Evolutionary conservation across 2,113 vertebrate species (phyloP).

Genomic region (Hypanus sabinus): DNA sequence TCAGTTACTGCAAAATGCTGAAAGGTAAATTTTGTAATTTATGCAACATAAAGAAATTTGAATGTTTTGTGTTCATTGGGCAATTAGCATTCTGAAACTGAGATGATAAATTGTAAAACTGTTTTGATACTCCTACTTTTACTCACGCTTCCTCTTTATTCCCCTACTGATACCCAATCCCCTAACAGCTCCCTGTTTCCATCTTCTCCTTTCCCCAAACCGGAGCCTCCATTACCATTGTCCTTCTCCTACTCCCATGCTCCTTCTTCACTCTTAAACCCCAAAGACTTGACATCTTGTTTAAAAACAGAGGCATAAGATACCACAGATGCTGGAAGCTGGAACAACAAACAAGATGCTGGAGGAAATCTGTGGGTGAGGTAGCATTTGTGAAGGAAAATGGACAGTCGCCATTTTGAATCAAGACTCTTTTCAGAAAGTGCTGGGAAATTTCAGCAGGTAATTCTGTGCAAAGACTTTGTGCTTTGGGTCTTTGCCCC

Average conservation of each 20-base stretch:
- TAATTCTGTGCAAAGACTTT: no score
- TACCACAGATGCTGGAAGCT: no score
- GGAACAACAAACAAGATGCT: no score
- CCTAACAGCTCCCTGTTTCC: background rate
- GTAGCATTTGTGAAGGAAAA: no score
- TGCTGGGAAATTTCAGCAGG: no score
- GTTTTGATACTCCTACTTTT: background rate
- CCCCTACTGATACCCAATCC: background rate
- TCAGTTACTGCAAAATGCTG: background rate
- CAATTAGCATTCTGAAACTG: background rate
- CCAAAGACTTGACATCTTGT: no score
- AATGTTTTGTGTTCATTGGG: background rate
- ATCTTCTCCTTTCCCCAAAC: background rate
- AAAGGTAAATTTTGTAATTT: background rate
- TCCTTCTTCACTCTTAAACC: no score
- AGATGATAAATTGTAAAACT: background rate
- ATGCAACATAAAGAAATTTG: background rate
- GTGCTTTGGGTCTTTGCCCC: no score
- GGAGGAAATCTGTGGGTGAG: no score
- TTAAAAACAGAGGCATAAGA: no score
- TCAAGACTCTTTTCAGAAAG: no score
- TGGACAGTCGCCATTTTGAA: no score
- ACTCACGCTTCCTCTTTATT: background rate
- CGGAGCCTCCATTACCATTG: background rate
- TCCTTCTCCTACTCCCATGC: conserved; percentile 42